These are phyloP conservation scores for Nemopilema nomurai DNA, from an alignment of 30 jellyfish, hydroid and myxozoan species.

Conservation along the genomic window DNA sequence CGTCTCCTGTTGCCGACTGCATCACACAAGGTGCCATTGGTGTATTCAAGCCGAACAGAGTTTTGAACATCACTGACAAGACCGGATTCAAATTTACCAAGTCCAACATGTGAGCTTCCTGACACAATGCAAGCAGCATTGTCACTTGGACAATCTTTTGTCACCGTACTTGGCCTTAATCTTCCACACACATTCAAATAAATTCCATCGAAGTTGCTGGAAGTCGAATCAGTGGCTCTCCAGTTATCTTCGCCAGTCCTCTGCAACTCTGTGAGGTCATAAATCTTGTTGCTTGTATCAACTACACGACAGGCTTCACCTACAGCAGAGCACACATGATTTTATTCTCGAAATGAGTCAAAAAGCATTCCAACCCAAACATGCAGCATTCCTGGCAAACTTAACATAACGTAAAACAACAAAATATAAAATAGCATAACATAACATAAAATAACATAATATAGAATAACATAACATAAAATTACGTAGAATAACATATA, in stretches of 20 bases:
- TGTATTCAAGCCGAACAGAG: conserved; percentile 53
- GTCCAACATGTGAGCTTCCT: conserved; percentile 28
- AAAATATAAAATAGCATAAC: too few relatives aligned
- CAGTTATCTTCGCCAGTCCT: conserved; percentile 45
- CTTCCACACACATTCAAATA: conserved; percentile 70
- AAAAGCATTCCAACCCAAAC: too few relatives aligned
- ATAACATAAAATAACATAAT: too few relatives aligned
- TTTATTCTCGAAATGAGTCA: too few relatives aligned
- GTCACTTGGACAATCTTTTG: conserved; percentile 55
- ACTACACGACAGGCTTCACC: conserved; percentile 54
- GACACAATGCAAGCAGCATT: conserved; percentile 66
- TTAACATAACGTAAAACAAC: too few relatives aligned
- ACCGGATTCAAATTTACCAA: conserved; percentile 52
- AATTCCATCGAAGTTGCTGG: conserved; percentile 15
- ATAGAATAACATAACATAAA: too few relatives aligned
- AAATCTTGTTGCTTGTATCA: conserved; percentile 26
- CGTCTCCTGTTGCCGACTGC: background rate
- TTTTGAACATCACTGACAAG: conserved; percentile 24
- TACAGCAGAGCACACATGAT: background rate
- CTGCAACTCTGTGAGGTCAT: conserved; percentile 65
- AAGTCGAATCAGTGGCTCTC: conserved; percentile 45
- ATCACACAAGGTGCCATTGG: conserved; percentile 65
- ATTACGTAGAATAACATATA: too few relatives aligned
- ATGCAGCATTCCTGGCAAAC: too few relatives aligned
- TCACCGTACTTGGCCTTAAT: conserved; percentile 12